phyloP scores from a whole-genome alignment of 1,140 invertebrate species.

The Lucilia cuprina region DNA sequence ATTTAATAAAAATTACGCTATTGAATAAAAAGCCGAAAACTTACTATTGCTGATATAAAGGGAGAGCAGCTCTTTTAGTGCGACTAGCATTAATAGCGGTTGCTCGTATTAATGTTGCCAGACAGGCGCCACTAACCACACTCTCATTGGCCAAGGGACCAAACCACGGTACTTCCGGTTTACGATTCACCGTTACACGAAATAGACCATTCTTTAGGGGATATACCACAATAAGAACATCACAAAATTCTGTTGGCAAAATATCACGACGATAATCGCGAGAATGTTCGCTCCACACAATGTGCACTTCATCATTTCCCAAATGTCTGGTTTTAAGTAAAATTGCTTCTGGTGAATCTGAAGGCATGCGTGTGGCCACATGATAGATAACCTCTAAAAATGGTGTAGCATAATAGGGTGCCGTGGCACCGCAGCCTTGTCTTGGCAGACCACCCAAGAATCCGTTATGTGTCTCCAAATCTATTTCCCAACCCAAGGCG shows the following conservation, averaged over 20 bases:
- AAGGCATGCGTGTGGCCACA: conserved; percentile 97
- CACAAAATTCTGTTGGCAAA: conserved; percentile 98
- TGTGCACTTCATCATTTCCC: conserved; percentile 99
- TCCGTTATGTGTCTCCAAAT: conserved; percentile 93
- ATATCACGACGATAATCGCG: conserved; percentile 95
- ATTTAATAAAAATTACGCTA: background rate
- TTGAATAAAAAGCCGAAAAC: conserved; percentile 45
- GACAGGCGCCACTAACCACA: conserved; percentile 81
- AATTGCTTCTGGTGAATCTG: conserved; percentile 83
- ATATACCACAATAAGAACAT: conserved; percentile 97
- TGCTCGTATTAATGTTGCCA: conserved; percentile 88
- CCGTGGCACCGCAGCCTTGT: conserved; percentile 90
- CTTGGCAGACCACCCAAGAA: conserved; percentile 94
- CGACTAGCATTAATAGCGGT: conserved; percentile 93
- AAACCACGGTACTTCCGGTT: conserved; percentile 91
- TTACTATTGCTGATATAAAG: conserved; percentile 92
- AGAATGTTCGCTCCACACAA: conserved; percentile 98
- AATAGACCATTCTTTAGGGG: conserved; percentile 83
- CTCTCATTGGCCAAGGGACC: conserved; percentile 96
- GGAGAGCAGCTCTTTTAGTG: conserved; percentile 85
- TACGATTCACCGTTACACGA: conserved; percentile 83
- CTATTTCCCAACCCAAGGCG: conserved; percentile 94
- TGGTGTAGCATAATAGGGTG: conserved; percentile 96
- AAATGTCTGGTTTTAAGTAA: conserved; percentile 95
- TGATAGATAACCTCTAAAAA: conserved; percentile 92